Percentiles rank a stretch among this genome's conserved stretches.
Evolutionary conservation across 2,797 vertebrate species (phyloP).

Genomic region (Arremon aurantiirostris): DNA sequence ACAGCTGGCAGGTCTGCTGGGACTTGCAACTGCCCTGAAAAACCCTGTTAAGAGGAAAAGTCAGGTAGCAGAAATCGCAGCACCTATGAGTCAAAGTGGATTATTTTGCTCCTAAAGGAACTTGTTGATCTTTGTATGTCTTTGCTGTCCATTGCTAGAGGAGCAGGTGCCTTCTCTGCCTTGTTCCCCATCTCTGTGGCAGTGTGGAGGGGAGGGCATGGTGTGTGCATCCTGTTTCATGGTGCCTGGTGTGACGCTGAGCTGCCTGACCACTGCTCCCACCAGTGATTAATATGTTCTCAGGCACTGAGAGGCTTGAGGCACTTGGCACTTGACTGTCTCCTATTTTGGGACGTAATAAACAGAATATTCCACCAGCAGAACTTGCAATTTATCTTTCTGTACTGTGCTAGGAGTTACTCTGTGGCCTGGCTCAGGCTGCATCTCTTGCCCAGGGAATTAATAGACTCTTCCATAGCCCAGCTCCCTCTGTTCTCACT

Average conservation of each 20-base stretch:
- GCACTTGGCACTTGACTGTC: conserved; percentile 37
- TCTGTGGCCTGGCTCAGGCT: neutral
- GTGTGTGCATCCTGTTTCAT: rapidly evolving
- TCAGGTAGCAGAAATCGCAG: neutral
- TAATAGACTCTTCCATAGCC: conserved; percentile 31
- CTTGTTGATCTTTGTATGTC: neutral
- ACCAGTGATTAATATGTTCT: neutral
- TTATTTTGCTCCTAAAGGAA: rapidly evolving
- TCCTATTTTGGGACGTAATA: conserved; percentile 32
- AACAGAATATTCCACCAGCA: conserved; percentile 39
- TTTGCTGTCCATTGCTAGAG: neutral
- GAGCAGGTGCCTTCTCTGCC: neutral
- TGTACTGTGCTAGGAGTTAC: neutral
- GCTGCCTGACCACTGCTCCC: neutral
- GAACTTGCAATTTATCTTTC: conserved; percentile 24
- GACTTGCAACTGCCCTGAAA: neutral
- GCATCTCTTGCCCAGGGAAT: conserved; percentile 13
- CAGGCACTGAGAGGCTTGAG: neutral
- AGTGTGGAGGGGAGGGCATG: neutral
- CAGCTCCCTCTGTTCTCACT: conserved; percentile 12
- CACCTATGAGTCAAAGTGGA: neutral
- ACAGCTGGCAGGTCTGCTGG: rapidly evolving
- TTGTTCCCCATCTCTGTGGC: rapidly evolving
- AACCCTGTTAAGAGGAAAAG: neutral
- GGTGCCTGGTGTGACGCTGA: neutral